These are phyloP conservation scores for Hydrophis major DNA, from an alignment of 2,797 vertebrate genomes.

Conservation along the genomic window DNA sequence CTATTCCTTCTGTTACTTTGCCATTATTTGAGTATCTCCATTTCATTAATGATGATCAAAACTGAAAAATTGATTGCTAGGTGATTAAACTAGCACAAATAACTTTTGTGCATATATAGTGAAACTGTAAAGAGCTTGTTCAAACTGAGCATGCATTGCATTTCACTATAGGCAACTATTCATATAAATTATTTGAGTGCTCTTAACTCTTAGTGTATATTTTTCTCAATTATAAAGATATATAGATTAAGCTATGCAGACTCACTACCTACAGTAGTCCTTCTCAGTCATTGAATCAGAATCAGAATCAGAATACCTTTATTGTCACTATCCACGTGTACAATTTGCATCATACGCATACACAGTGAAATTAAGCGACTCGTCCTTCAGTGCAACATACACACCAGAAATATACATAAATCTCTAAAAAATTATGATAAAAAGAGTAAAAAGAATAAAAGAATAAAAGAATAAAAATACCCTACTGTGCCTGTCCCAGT, in stretches of 20 bases:
- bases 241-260: background rate
- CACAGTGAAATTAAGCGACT: too few relatives aligned
- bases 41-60: background rate
- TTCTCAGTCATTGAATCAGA: background rate
- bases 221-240: background rate
- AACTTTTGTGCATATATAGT: background rate
- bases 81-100: background rate
- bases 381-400: too few relatives aligned
- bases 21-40: background rate
- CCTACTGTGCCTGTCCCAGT: too few relatives aligned
- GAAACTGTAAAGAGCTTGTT: background rate
- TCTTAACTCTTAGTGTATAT: background rate
- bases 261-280: background rate
- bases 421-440: too few relatives aligned
- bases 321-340: too few relatives aligned
- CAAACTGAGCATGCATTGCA: background rate
- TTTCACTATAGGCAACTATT: background rate
- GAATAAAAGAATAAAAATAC: too few relatives aligned
- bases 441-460: too few relatives aligned
- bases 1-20: background rate
- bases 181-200: background rate
- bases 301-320: too few relatives aligned
- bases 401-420: too few relatives aligned
- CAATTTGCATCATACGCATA: too few relatives aligned
- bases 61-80: background rate